Evolutionary conservation across 1,140 invertebrate genomes (phyloP).

Genomic region (Phymastichus coffea): DNA sequence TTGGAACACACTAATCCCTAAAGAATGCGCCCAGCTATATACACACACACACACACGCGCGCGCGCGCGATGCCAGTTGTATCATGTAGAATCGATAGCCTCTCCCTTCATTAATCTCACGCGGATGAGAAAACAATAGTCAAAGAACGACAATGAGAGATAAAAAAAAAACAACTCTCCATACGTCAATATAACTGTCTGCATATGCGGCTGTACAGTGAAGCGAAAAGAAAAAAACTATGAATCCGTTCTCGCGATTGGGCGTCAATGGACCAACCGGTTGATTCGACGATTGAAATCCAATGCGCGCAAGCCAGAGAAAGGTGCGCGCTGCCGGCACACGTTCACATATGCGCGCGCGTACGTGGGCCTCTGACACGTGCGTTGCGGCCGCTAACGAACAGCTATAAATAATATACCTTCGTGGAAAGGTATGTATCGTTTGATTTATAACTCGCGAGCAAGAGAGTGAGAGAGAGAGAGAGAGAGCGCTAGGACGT

Average conservation of each 20-base stretch:
- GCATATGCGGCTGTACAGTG: constrained; percentile 2
- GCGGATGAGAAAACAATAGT: constrained; percentile 6
- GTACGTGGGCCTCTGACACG: not conserved
- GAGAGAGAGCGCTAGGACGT: constrained; percentile 36
- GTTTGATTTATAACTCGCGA: constrained; percentile 43
- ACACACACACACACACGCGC: not conserved
- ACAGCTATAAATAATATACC: constrained; percentile 43
- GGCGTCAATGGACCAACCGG: constrained; percentile 21
- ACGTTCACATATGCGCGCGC: not conserved
- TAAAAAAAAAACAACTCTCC: no score
- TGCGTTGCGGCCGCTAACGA: constrained; percentile 40
- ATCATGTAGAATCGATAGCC: constrained; percentile 5
- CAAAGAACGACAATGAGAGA: no score
- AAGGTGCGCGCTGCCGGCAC: not conserved
- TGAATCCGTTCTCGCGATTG: no score
- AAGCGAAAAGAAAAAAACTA: no score
- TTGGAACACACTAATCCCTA: constrained; percentile 8
- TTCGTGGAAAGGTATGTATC: constrained; percentile 38
- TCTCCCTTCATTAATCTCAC: constrained; percentile 19
- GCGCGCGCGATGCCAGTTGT: not conserved
- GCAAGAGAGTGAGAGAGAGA: constrained; percentile 36
- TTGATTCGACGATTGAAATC: constrained; percentile 25
- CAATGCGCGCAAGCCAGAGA: not conserved
- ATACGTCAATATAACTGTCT: constrained; percentile 4
- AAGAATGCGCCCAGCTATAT: constrained; percentile 21